These are phyloP conservation scores for Sylvia atricapilla DNA, from an alignment of 2,113 vertebrate genomes.

Conservation along the genomic window DNA sequence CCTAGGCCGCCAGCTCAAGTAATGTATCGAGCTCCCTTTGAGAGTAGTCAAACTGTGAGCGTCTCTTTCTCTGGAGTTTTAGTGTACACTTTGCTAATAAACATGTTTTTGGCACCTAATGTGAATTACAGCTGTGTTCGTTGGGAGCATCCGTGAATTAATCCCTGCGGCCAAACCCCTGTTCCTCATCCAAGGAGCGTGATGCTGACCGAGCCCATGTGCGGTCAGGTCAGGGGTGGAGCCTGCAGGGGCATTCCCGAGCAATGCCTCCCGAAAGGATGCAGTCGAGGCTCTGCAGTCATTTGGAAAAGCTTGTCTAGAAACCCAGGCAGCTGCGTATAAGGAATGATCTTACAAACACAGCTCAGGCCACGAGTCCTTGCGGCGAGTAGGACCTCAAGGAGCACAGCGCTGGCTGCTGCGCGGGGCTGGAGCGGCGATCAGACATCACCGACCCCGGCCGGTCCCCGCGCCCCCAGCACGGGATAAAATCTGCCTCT, in stretches of 20 bases:
- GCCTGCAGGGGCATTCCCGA: neutral
- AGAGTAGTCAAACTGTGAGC: slow-evolving; percentile 68
- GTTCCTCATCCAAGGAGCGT: rapidly evolving
- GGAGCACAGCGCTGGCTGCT: neutral
- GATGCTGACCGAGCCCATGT: rapidly evolving
- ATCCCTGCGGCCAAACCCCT: neutral
- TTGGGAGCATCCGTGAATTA: rapidly evolving
- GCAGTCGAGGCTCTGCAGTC: neutral
- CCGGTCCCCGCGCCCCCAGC: neutral
- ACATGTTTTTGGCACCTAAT: slow-evolving; percentile 67
- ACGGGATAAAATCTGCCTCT: neutral
- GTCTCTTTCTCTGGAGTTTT: slow-evolving; percentile 64
- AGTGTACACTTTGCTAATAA: slow-evolving; percentile 75
- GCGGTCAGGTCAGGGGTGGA: neutral
- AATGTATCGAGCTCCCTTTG: slow-evolving; percentile 26
- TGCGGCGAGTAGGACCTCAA: rapidly evolving
- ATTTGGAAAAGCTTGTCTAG: neutral
- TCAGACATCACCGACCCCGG: rapidly evolving
- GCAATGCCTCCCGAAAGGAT: neutral
- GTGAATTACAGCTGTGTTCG: neutral
- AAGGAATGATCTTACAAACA: neutral
- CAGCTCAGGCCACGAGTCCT: neutral
- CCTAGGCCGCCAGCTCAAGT: slow-evolving; percentile 35
- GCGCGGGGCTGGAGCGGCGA: neutral
- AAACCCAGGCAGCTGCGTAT: rapidly evolving